phyloP scores from a whole-genome alignment of 1,140 invertebrate genomes.

The Limonius californicus region DNA sequence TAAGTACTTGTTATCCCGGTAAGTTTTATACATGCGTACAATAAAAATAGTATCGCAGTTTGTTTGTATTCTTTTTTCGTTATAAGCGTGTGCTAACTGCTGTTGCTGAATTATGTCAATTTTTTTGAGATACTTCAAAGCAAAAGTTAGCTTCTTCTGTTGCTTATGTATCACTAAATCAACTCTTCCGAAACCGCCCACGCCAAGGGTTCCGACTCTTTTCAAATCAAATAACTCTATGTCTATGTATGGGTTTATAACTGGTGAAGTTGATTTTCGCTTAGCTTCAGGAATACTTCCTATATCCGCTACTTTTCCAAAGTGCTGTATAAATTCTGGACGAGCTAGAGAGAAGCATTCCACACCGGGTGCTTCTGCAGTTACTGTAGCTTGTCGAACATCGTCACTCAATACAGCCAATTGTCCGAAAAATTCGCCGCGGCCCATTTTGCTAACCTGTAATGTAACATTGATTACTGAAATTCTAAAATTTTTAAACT shows the following conservation, averaged over 20 bases:
- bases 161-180: conserved; percentile 65
- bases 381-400: conserved; percentile 81
- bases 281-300: neutral
- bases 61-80: conserved; percentile 89
- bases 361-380: conserved; percentile 79
- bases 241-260: conserved; percentile 56
- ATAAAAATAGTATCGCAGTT: conserved; percentile 53
- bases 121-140: conserved; percentile 90
- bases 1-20: conserved; percentile 90
- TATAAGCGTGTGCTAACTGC: conserved; percentile 89
- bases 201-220: conserved; percentile 78
- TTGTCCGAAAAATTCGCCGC: conserved; percentile 77
- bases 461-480: neutral
- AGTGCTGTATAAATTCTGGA: conserved; percentile 51
- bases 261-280: neutral
- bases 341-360: conserved; percentile 87
- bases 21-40: conserved; percentile 84
- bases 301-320: conserved; percentile 20
- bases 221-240: conserved; percentile 75
- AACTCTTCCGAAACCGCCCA: conserved; percentile 91
- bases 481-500: too few relatives aligned
- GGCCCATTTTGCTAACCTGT: conserved; percentile 59
- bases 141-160: conserved; percentile 68
- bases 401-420: conserved; percentile 78
- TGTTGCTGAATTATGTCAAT: conserved; percentile 88